A percentile compares a stretch with the other conserved stretches of the same genome.
These are phyloP conservation scores for Abscondita cerata DNA, from an alignment of 2,888 invertebrate species.

Conservation along the genomic window DNA sequence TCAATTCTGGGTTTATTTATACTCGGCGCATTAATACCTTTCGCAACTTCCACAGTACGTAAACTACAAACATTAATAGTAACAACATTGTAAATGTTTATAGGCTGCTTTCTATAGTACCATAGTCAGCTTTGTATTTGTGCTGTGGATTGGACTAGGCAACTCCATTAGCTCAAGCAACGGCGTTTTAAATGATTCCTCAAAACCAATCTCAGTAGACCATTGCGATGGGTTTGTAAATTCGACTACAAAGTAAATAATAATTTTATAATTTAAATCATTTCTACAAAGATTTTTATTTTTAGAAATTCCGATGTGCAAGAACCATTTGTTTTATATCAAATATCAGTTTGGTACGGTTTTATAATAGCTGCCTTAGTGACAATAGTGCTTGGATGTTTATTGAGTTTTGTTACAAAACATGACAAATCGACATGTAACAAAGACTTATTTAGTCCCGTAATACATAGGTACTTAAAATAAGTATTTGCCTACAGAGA, in stretches of 20 bases:
- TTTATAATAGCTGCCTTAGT: no score
- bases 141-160: background rate
- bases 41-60: conserved; percentile 62
- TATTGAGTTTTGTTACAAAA: no score
- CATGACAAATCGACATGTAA: no score
- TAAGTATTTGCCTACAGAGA: no score
- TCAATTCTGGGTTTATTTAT: conserved; percentile 70
- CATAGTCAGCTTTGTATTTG: background rate
- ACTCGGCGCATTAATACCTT: conserved; percentile 70
- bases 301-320: background rate
- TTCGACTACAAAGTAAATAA: background rate
- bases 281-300: background rate
- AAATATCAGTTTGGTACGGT: background rate
- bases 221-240: no score
- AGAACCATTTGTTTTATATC: no score
- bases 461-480: no score
- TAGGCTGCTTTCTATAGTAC: conserved; percentile 38
- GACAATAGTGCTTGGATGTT: no score
- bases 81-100: no score
- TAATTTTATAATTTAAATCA: no score
- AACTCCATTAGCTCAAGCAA: background rate
- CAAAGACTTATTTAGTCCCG: no score
- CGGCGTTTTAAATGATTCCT: background rate
- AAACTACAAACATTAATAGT: no score
- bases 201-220: background rate